These are phyloP conservation scores for Drosophila atroscutellata DNA, from an alignment of 2,888 invertebrate genomes.

Conservation along the genomic window DNA sequence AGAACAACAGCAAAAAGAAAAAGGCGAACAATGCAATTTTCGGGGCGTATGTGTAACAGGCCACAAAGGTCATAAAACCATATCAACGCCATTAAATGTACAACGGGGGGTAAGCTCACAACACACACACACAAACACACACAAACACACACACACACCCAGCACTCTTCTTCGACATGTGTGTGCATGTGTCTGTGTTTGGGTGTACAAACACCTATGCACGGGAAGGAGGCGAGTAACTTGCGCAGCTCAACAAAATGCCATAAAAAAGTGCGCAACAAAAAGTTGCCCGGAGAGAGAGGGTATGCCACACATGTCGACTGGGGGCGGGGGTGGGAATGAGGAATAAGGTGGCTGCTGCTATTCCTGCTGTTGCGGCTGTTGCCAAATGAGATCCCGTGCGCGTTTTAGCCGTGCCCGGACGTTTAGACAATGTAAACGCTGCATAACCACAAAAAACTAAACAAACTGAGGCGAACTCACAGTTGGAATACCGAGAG, in stretches of 20 bases:
- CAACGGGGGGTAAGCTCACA: conserved; percentile 63
- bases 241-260: conserved; percentile 58
- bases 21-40: conserved; percentile 77
- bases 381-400: conserved; percentile 58
- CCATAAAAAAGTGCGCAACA: conserved; percentile 77
- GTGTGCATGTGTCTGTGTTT: conserved; percentile 25
- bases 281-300: conserved; percentile 46
- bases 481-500: not conserved
- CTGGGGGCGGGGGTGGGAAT: not conserved
- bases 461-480: conserved; percentile 66
- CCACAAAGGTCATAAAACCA: conserved; percentile 83
- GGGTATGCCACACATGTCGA: conserved; percentile 4
- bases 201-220: conserved; percentile 64
- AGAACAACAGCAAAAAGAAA: conserved; percentile 37
- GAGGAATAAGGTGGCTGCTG: conserved; percentile 1
- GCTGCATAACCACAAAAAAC: conserved; percentile 68
- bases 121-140: conserved; percentile 8
- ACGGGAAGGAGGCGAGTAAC: conserved; percentile 23
- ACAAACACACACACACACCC: conserved; percentile 12
- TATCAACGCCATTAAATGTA: conserved; percentile 83
- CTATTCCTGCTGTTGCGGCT: not conserved
- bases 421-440: conserved; percentile 80
- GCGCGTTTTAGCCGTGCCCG: conserved; percentile 62
- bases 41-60: conserved; percentile 80
- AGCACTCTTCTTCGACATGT: conserved; percentile 16